Evolutionary conservation across 2,113 vertebrate genomes (phyloP).

Genomic region (Erythrocercus mccallii): DNA sequence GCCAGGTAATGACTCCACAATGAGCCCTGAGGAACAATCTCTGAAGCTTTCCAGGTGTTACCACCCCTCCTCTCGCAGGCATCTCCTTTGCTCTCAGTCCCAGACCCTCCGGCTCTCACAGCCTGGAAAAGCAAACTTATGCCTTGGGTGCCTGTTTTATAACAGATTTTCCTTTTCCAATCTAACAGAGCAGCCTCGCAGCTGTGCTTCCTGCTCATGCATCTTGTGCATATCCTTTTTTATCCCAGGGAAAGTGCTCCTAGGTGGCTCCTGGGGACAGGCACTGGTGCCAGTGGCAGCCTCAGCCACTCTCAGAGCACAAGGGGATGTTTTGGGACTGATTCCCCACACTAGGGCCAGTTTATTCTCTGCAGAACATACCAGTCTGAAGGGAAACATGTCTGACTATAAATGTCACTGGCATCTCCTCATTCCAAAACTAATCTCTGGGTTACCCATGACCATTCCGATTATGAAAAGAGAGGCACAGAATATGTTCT

Average conservation of each 20-base stretch:
- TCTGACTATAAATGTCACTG: rapidly evolving
- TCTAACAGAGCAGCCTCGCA: rapidly evolving
- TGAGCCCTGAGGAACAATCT: background rate
- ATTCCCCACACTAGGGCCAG: background rate
- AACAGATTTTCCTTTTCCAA: background rate
- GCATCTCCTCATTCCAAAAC: background rate
- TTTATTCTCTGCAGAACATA: background rate
- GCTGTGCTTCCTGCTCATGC: background rate
- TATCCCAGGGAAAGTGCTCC: background rate
- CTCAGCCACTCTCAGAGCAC: background rate
- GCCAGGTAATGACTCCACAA: background rate
- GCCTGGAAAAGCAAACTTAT: background rate
- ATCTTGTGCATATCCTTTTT: background rate
- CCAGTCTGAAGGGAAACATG: background rate
- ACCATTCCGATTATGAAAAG: background rate
- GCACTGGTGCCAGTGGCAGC: background rate
- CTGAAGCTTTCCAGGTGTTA: background rate
- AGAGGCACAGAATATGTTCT: background rate
- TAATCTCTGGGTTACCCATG: rapidly evolving
- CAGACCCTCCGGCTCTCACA: background rate
- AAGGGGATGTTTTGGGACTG: background rate
- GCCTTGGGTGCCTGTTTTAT: background rate
- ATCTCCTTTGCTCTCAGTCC: background rate
- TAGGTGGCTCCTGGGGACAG: background rate
- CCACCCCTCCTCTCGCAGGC: background rate